Evolutionary conservation across 2,888 invertebrate genomes (phyloP).

Genomic region (Cyrtodaria siliqua): DNA sequence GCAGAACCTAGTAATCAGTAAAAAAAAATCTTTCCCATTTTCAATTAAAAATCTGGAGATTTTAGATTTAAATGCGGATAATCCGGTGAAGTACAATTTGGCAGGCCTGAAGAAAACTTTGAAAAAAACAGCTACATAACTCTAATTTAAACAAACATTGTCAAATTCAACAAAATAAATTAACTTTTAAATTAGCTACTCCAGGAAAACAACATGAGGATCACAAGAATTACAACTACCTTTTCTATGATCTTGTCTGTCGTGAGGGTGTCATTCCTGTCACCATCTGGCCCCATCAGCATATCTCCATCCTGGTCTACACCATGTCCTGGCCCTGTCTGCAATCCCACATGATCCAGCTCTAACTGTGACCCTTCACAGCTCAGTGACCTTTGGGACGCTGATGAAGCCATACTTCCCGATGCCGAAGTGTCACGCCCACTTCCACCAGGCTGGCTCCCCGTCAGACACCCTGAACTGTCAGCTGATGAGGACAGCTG

Average conservation of each 20-base stretch:
- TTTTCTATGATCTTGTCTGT: slow-evolving; percentile 15
- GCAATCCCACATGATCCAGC: background rate
- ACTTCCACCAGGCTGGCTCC: background rate
- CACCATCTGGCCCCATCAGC: background rate
- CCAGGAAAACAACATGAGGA: slow-evolving; percentile 1
- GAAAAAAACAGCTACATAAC: no score
- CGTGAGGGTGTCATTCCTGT: background rate
- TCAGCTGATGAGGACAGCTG: background rate
- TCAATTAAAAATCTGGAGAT: no score
- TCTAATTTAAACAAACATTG: no score
- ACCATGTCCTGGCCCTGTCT: background rate
- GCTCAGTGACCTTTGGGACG: no score
- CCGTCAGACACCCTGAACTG: background rate
- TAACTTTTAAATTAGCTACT: background rate
- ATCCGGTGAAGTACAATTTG: no score
- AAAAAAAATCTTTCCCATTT: no score
- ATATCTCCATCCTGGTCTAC: slow-evolving; percentile 1
- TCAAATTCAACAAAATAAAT: no score
- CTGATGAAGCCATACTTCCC: background rate
- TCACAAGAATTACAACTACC: slow-evolving; percentile 31
- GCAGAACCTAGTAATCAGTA: no score
- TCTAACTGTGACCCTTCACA: background rate
- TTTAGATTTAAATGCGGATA: no score
- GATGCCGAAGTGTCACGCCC: background rate
- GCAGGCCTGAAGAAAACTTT: no score